Base-by-base conservation (phyloP, 2,113 vertebrate genomes). In the Cyphomyrus discorhynchus region DNA sequence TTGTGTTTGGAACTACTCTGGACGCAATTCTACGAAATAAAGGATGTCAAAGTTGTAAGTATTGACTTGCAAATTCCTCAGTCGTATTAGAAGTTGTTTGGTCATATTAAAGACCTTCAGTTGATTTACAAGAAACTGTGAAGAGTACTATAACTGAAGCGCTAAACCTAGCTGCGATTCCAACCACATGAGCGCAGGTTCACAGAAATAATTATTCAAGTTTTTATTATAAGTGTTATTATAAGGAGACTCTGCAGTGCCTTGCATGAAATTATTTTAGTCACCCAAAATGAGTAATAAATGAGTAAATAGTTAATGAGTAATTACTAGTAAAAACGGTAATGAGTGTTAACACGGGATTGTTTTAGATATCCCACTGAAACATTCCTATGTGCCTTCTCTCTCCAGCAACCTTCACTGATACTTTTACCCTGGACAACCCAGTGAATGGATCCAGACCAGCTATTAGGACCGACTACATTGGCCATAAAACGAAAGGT, bases 11-110 rank as follows among this genome's bases (percentile, higher is more conserved):
- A 92, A 98, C 98, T 80, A 97, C 96, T 82, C 93, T 98, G 89
- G 97, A 99, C 92, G 95, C 96, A 82, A 96, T 99, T 86, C 95
- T 99, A 90, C 96, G 97, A 94, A 99, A 99, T 93, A 98, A 98
- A 95, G 98, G 98, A 93, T 99, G 98, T 91, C 95, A 97, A 89
- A 98, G 94, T 92, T 96, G 97, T 99, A 92, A 96, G 96, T 96
- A 90, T 92, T 93, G 58, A 35, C 50, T 46, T 84, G 42, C 45
- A 84, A 47, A 47, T n/a, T 27, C 3, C 17, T 46, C 21, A n/a
- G 1, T 46, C 45, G 82, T 84, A 42, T 24, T 24, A 47, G 24
- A 24, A 84, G n/a, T 47, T 19, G 9, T 45, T 47, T 84, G 39
- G 19, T 47, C 39, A 24, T 84, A 21, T 84, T 84, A n/a, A 84